Evolutionary conservation across 2,888 invertebrate genomes (phyloP).

Genomic region (Leptothorax acervorum): DNA sequence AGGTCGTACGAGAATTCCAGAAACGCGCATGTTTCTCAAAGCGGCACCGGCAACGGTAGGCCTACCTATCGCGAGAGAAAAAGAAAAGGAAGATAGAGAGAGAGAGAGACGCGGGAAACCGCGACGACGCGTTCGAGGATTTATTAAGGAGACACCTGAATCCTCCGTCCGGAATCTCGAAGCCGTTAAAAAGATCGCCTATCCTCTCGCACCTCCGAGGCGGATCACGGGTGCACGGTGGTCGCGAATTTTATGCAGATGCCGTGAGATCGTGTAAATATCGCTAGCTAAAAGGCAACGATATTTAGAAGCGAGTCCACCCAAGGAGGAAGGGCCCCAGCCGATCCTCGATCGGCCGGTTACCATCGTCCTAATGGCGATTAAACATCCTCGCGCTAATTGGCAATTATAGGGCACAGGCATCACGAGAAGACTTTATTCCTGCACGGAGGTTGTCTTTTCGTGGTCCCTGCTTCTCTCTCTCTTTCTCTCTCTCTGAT

Average conservation of each 20-base stretch:
- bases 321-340: constrained; percentile 54
- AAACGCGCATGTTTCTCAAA: constrained; percentile 57
- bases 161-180: constrained; percentile 68
- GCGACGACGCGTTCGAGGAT: constrained; percentile 76
- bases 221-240: constrained; percentile 61
- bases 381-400: constrained; percentile 85
- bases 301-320: constrained; percentile 50
- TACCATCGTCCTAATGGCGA: constrained; percentile 82
- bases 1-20: constrained; percentile 65
- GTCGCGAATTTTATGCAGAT: constrained; percentile 80
- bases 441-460: constrained; percentile 49
- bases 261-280: constrained; percentile 76
- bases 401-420: constrained; percentile 84
- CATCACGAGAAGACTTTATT: constrained; percentile 72
- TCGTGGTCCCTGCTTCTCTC: constrained; percentile 57
- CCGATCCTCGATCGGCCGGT: constrained; percentile 57
- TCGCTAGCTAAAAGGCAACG: constrained; percentile 65
- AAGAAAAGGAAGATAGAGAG: background rate
- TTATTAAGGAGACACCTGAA: constrained; percentile 80
- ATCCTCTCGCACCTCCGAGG: constrained; percentile 62
- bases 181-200: constrained; percentile 73
- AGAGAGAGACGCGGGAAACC: constrained; percentile 48
- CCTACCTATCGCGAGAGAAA: constrained; percentile 16
- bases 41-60: constrained; percentile 50
- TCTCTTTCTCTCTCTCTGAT: constrained; percentile 49